Base-by-base conservation (phyloP, 2,113 vertebrate species). In the Rhinogobius similis region DNA sequence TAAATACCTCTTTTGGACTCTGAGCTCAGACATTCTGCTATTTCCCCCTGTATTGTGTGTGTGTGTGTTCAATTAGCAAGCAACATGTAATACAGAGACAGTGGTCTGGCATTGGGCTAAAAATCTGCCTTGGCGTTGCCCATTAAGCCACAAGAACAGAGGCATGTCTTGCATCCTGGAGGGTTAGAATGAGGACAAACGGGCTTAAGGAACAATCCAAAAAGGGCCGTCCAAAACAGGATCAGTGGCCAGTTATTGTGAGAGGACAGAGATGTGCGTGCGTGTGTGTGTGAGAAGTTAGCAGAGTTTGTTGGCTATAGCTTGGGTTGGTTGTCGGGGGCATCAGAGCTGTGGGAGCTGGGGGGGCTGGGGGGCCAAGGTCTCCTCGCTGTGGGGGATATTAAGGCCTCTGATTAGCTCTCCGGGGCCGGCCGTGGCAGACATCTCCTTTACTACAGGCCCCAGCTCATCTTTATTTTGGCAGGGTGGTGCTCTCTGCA, bases 391-490 rank as follows among this genome's bases (percentile, higher is more conserved):
- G 90, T 90, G 90, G 91, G 90, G 89, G 88, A 89, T 90, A 91
- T 92, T 91, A 92, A 90, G 86, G 84, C 88, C 88, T 90, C 90
- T 92, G 89, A 92, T 92, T 92, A 90, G 90, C 89, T 92, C 91
- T 92, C 91, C 86, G 82, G 91, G 90, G 90, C 90, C 84, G 84
- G 79, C 83, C 82, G 84, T 91, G 81, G 87, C 89, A 89, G 87
- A 88, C 88, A 81, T 89, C 87, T 92, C 87, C 87, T 91, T 90
- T 91, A 87, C 88, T 83, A 82, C 86, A 85, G 83, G 87, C 89
- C 91, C 88, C 88, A 84, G 83, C 85, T 86, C 89, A 89, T 92
- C 86, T 90, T 91, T 91, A 90, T 92, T 92, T 92, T 90, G 90
- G 90, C 90, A 92, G 87, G 89, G 88, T 88, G 85, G 82, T 89